Evolutionary conservation across 1,140 invertebrate species (phyloP), one percentile per base, ranked within the genome.

Genomic region (Caenorhabditis brenneri): DNA sequence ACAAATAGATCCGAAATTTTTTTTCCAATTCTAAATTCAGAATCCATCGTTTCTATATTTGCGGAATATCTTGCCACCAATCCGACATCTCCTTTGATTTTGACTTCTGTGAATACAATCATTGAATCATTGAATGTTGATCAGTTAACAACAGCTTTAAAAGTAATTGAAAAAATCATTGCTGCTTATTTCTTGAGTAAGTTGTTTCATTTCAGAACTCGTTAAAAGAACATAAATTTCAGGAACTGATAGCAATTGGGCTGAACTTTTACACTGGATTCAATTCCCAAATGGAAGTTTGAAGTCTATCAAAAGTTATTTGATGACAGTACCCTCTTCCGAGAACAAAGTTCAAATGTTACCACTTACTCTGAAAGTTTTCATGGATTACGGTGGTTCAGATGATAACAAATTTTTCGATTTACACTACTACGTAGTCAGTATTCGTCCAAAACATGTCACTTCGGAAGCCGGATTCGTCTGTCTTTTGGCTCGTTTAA

Each of bases 41-140:
- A 85, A 58, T 33, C 79, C 5, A 36, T 85, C 19, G 84, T 85
- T 24, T 51, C 48, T 22, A 0, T 31, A n/a, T 85, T 79, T 79
- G 48, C 65, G 16, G 42, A 46, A 22, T 82, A 82, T 79, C 60
- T 85, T 2, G 5, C 31, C 16, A 22, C 79, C 2, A 81, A 74
- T 60, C 84, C 79, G 5, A 39, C 19, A n/a, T 81, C 79, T 49
- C 84, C 84, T 12, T 55, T 85, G 0, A 33, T 85, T 27, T 60
- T 85, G 0, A 81, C 79, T 12, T 85, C 55, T 42, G 29, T 82
- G 2, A 81, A 85, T 29, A 85, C 84, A 5, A 12, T 85, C 29
- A 39, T 85, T 27, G 84, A 24, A n/a, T 85, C 84, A 33, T 60
- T 85, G 42, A 85, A 85, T 39, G 31, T 7, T 19, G 84, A 85